Base-by-base conservation (phyloP, 64 coral and sea anemone species). In the Dendronephthya gigantea region DNA sequence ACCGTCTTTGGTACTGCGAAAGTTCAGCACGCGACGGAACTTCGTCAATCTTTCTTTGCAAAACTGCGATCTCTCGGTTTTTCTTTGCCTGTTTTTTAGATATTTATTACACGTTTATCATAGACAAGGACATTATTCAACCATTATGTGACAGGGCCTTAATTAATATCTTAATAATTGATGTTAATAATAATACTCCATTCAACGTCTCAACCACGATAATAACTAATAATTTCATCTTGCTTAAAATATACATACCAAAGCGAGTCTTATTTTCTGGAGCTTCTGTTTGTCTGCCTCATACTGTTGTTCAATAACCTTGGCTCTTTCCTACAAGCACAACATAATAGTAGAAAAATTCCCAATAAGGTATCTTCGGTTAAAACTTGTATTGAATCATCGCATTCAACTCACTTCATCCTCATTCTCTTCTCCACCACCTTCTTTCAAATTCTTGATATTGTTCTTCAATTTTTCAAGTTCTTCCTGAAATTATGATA, bases 21-120 rank as follows among this genome's bases (percentile, higher is more conserved):
- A 98, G 88, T 55, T 98, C 95, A 22, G 95, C 92, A 32, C 95
- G 84, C 17, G 95, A 98, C 4, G 92, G 95, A 15, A 98, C 95
- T 75, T 98, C 95, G 47, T 98, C 95, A 47, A 98, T 93, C 82
- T 98, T 98, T 66, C 95, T 87, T 84, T 98, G 95, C 35, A 98
- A 59, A 30, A 70, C 88, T 3, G 95, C 92, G 39, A 98, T 98
- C 69, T 98, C 95, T 38, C 95, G 79, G 82, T 98, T 98, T 82
- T 98, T 98, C 72, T 92, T 92, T 17, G 95, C 95, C 95, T 97
- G 69, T 34, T 33, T 79, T 11, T 66, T 6, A 3, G 22, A 66
- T 6, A 66, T 6, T 5, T 66, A 30, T 17, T 66, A 6, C 58
- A 6, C 2, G 29, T 66, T n/a, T n/a, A n/a, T n/a, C n/a, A n/a